These are phyloP conservation scores for Neopelma chrysocephalum DNA, from an alignment of 2,797 vertebrate genomes.

Conservation along the genomic window DNA sequence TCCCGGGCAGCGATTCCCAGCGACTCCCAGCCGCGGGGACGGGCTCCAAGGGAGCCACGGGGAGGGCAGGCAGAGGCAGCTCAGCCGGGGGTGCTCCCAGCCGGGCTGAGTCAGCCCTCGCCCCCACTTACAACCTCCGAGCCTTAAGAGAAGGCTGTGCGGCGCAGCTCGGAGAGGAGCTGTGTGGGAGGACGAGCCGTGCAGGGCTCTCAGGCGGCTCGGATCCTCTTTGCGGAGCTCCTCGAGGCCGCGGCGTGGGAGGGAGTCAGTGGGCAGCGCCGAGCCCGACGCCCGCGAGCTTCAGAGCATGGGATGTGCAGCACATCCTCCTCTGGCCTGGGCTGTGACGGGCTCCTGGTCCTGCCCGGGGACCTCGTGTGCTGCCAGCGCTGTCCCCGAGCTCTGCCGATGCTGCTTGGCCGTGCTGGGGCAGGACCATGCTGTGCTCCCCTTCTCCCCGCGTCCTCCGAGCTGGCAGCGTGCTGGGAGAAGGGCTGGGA, in stretches of 20 bases:
- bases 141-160: not conserved
- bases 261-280: accelerated
- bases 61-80: not conserved
- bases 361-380: not conserved
- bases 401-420: not conserved
- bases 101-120: not conserved
- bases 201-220: not conserved
- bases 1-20: not conserved
- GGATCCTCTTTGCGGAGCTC: not conserved
- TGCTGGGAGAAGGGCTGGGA: not conserved
- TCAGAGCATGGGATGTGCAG: accelerated
- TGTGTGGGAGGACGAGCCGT: not conserved
- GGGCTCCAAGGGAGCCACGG: accelerated
- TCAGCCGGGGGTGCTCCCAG: accelerated
- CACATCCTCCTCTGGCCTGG: accelerated
- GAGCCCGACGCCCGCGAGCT: accelerated
- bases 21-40: not conserved
- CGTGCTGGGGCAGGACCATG: not conserved
- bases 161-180: not conserved
- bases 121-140: not conserved
- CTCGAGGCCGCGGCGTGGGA: accelerated
- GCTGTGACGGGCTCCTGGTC: accelerated
- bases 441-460: not conserved
- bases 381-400: not conserved
- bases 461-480: not conserved